Base-by-base conservation (phyloP, 2,113 vertebrate species). In the Centropus bengalensis region DNA sequence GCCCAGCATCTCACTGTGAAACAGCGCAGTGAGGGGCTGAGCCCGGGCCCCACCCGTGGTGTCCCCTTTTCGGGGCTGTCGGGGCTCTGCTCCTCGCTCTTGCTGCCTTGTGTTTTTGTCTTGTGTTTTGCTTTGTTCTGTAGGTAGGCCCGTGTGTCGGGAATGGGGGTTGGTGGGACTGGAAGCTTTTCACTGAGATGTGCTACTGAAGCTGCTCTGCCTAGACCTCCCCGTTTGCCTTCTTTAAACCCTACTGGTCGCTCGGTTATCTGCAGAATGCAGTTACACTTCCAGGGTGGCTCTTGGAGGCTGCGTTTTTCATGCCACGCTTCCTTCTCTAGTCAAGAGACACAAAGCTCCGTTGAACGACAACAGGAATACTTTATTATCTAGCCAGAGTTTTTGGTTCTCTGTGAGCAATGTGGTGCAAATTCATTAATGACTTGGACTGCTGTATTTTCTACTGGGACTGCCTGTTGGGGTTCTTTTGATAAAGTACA, bases 141-240 rank as follows among this genome's bases (percentile, higher is more conserved):
- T 8, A 18, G 17, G 6, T 30, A 45, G 58, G 52, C 2, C 28
- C 2, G 0, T 19, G 5, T 13, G 1, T 15, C 4, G 7, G 28
- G 18, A 23, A 10, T 19, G 30, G 30, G 38, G 18, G 3, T 18
- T 17, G 14, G 52, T 27, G 47, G 23, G 9, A 7, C 19, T 28
- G 1, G 26, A 26, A 64, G 75, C 5, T 1, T 36, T 3, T 44
- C 1, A 0, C 24, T 33, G 49, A 62, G 54, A 23, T 16, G 59
- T 8, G 24, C 51, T 23, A 1, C 7, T 47, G 87, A n/a, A 38
- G 54, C n/a, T 28, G 14, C 45, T 22, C 32, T 59, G 54, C 28
- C 42, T 3, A 9, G 8, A 16, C 1, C 0, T 26, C 26, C 10
- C 36, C 2, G 1, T 36, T 51, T 23, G 58, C 30, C 42, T 82